Conservation (phyloP, 2,888 invertebrate species). For the Ditylenchus weischeri region DNA sequence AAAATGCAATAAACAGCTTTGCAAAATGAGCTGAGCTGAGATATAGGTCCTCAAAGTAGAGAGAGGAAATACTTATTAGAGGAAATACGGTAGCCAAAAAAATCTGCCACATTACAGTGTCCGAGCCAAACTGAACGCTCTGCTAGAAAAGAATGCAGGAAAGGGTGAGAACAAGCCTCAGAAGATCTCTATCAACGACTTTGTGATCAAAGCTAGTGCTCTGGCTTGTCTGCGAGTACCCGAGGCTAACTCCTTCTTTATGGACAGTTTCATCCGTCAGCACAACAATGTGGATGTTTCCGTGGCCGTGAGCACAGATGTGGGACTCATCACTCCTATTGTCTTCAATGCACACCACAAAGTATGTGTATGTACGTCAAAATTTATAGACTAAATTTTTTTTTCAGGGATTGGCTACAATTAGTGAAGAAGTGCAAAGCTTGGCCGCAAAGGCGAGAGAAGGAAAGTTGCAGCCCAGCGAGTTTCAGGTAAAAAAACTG, state of each 20-base stretch:
- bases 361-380: slow-evolving; percentile 25
- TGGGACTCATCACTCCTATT: slow-evolving; percentile 93
- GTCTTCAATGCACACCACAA: slow-evolving; percentile 67
- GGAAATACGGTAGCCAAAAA: slow-evolving; percentile 40
- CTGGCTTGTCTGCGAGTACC: slow-evolving; percentile 62
- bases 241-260: slow-evolving; percentile 88
- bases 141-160: slow-evolving; percentile 45
- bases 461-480: slow-evolving; percentile 69
- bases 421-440: slow-evolving; percentile 47
- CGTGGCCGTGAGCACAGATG: slow-evolving; percentile 91
- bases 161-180: slow-evolving; percentile 39
- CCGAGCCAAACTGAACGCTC: slow-evolving; percentile 63
- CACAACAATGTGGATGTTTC: slow-evolving; percentile 77
- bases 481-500: slow-evolving; percentile 62
- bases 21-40: no score
- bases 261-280: slow-evolving; percentile 72
- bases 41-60: no score
- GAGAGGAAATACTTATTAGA: no score
- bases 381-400: background rate
- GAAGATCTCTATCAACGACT: slow-evolving; percentile 70
- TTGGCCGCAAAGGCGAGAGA: slow-evolving; percentile 56
- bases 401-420: slow-evolving; percentile 51
- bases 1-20: no score
- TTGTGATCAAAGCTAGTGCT: slow-evolving; percentile 70
- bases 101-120: slow-evolving; percentile 57